Evolutionary conservation across 1,140 invertebrate genomes (phyloP).

Genomic region (Tenebrio molitor): DNA sequence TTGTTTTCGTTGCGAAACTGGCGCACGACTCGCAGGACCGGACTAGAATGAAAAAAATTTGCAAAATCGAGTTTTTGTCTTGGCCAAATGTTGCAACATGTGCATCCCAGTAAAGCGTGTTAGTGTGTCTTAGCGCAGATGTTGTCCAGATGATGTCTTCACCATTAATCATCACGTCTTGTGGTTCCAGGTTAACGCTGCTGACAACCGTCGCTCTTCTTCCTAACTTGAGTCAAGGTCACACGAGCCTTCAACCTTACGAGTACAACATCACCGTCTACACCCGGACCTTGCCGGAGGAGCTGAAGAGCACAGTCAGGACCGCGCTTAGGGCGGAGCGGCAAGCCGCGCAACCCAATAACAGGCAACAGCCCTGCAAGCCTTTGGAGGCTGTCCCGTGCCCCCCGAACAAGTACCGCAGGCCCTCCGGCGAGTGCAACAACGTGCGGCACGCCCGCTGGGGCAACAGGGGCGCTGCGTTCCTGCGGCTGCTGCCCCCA

Average conservation of each 20-base stretch:
- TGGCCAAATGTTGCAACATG: no score
- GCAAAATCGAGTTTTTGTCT: no score
- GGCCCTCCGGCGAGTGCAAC: constrained; percentile 92
- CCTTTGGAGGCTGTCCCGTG: constrained; percentile 65
- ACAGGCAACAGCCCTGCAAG: constrained; percentile 43
- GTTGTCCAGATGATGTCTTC: not conserved
- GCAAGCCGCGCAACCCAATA: not conserved
- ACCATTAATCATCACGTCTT: no score
- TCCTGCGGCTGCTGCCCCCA: constrained; percentile 82
- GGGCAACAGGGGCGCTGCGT: constrained; percentile 88
- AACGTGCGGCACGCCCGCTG: constrained; percentile 91
- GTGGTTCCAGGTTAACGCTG: constrained; percentile 14
- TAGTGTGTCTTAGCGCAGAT: not conserved
- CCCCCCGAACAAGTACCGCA: constrained; percentile 84
- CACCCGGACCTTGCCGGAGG: constrained; percentile 57
- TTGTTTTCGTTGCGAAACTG: not conserved
- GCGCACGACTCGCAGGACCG: not conserved
- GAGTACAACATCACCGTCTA: constrained; percentile 58
- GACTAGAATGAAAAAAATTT: no score
- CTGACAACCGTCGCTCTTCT: not conserved
- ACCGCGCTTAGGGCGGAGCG: constrained; percentile 56
- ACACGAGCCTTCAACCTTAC: constrained; percentile 9
- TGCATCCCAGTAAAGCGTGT: not conserved
- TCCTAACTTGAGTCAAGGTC: not conserved
- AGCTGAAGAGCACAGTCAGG: constrained; percentile 54